Evolutionary conservation across 2,888 invertebrate species (phyloP).

Genomic region (Eustalomyia histrio): DNA sequence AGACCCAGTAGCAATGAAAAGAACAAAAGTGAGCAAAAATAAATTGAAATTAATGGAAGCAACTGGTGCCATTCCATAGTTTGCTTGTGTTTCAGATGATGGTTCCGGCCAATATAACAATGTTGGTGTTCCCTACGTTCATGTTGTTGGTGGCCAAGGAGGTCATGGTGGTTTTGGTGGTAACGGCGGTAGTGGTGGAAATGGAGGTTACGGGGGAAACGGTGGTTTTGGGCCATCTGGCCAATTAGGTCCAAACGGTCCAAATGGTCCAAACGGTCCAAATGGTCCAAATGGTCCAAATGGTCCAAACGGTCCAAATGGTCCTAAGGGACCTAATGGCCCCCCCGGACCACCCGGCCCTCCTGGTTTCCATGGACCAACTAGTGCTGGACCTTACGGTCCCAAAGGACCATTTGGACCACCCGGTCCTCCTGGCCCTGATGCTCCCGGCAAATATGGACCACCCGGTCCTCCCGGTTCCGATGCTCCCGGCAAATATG

Average conservation of each 20-base stretch:
- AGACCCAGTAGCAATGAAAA: conserved; percentile 70
- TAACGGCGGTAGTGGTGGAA: background rate
- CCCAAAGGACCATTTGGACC: conserved; percentile 79
- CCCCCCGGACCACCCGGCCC: conserved; percentile 77
- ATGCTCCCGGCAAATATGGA: conserved; percentile 34
- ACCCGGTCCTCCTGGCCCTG: conserved; percentile 23
- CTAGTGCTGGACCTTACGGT: conserved; percentile 72
- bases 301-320: conserved; percentile 66
- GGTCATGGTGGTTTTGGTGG: conserved; percentile 66
- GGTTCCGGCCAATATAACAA: conserved; percentile 67
- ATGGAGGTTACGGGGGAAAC: too few relatives aligned
- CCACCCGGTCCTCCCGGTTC: conserved; percentile 21
- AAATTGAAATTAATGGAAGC: conserved; percentile 17
- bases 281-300: conserved; percentile 47
- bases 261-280: conserved; percentile 75
- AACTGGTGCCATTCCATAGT: conserved; percentile 44
- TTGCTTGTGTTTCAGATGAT: conserved; percentile 73
- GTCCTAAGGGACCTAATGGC: conserved; percentile 80
- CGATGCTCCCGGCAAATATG: conserved; percentile 59
- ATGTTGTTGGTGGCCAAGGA: conserved; percentile 61
- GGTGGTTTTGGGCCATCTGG: too few relatives aligned
- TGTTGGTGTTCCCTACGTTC: conserved; percentile 46
- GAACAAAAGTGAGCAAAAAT: conserved; percentile 61
- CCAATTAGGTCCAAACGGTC: conserved; percentile 54
- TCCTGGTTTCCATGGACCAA: conserved; percentile 76